Conservation (phyloP, 2,888 invertebrate genomes). For the Philonicus albiceps region DNA sequence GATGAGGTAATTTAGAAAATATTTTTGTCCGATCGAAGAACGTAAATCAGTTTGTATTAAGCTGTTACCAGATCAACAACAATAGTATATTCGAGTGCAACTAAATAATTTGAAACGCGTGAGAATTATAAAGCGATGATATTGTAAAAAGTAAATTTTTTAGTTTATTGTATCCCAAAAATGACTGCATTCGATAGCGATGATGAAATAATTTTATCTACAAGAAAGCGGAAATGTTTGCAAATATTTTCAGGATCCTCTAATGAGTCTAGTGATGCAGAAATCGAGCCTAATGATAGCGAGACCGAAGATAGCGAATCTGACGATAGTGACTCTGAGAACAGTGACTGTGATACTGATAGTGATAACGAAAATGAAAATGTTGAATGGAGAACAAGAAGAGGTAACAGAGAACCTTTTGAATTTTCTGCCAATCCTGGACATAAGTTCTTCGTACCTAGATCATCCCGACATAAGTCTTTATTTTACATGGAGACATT, state of each 20-base stretch:
- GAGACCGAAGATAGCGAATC: background rate
- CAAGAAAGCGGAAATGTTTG: conserved; percentile 31
- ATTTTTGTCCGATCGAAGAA: too few species aligned
- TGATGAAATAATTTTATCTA: conserved; percentile 37
- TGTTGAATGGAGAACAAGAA: conserved; percentile 10
- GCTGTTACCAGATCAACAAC: conserved; percentile 13
- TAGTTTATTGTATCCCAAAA: conserved; percentile 23
- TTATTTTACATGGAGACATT: conserved; percentile 21
- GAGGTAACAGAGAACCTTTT: conserved; percentile 31
- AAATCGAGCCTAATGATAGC: background rate
- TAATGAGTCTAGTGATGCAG: background rate
- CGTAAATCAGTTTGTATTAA: too few species aligned
- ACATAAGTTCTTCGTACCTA: conserved; percentile 14
- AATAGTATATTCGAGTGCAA: conserved; percentile 25
- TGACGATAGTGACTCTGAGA: background rate
- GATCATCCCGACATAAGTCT: conserved; percentile 34
- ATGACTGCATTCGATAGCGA: conserved; percentile 4
- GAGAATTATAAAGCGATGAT: too few species aligned
- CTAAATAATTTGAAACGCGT: conserved; percentile 31
- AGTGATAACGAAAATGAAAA: too few species aligned
- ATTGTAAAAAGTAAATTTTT: too few species aligned
- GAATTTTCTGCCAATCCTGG: conserved; percentile 10
- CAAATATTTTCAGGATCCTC: conserved; percentile 31
- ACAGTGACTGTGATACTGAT: conserved; percentile 2
- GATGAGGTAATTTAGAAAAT: conserved; percentile 31